Evolutionary conservation across 2,797 vertebrate species (phyloP), one percentile per base, ranked within the genome.

Genomic region (Ataeniobius toweri): DNA sequence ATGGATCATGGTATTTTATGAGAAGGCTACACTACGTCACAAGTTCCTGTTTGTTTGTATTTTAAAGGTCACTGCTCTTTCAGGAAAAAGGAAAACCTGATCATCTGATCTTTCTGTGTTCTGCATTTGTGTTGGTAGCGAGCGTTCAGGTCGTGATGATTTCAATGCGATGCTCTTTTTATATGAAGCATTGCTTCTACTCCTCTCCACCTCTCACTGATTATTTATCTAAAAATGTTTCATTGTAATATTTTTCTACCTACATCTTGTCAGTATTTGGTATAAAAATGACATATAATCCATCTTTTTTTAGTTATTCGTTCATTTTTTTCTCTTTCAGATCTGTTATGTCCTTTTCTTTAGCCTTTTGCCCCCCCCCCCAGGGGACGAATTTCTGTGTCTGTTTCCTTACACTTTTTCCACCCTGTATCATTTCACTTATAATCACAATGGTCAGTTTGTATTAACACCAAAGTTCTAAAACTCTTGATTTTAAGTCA

Each of bases 161-260:
- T 88, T 92, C 82, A 87, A 89, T 92, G 92, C 91, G 92, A 91
- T 91, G 91, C 91, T 79, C 72, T 94, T 91, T 93, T 85, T 83
- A 50, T 85, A 85, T 74, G 77, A 84, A 89, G 83, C 41, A 65
- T 89, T 88, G 63, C 74, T 77, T 85, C 72, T 56, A 87, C 85
- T 90, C 81, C 77, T 90, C 85, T 89, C 81, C 71, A 84, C 87
- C 87, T 88, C 82, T 87, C 79, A 41, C 80, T 74, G 81, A 87
- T 67, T 91, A 87, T 85, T 93, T 84, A 78, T 89, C 85, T 88
- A 80, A 88, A 88, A 83, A 83, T 86, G 86, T 95, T 92, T 89
- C 86, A 80, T 93, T 89, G 90, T 93, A 89, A 89, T 94, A 93
- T 94, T 94, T 94, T 94, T 94, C 89, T 94, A 94, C 88, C 82